A percentile compares a stretch with the other conserved stretches of the same genome.
Evolutionary conservation across 2,113 vertebrate species (phyloP).

Genomic region (Theristicus caerulescens): DNA sequence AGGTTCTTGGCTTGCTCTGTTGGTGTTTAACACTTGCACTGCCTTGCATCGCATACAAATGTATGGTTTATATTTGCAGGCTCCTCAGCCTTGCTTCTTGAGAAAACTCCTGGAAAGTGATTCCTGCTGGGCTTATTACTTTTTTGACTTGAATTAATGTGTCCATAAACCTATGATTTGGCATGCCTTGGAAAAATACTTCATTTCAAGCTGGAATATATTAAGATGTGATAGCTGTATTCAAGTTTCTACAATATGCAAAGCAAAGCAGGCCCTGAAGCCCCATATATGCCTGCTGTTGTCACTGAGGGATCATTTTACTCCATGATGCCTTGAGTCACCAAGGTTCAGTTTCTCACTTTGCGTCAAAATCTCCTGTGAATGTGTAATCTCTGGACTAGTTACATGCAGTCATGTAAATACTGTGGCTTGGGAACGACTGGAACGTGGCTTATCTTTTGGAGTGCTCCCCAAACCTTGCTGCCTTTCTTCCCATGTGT

Average conservation of each 20-base stretch:
- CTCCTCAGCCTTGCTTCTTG: background rate
- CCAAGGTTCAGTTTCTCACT: background rate
- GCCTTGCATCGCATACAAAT: background rate
- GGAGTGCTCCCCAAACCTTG: background rate
- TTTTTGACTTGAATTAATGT: background rate
- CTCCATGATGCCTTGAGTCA: background rate
- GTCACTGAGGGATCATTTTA: background rate
- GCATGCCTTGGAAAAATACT: background rate
- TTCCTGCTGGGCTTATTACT: background rate
- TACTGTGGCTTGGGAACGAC: background rate
- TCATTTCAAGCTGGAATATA: background rate
- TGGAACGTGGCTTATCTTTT: background rate
- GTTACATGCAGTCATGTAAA: background rate
- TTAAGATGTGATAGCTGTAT: background rate
- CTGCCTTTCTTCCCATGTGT: background rate
- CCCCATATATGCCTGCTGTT: background rate
- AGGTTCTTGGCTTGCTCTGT: background rate
- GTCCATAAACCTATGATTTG: background rate
- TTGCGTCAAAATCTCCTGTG: background rate
- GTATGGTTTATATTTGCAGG: background rate
- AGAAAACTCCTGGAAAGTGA: background rate
- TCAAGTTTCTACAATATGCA: background rate
- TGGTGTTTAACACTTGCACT: background rate
- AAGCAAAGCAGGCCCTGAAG: background rate
- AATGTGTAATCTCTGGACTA: background rate